Conservation (phyloP, 2,113 vertebrate genomes). For the Daubentonia madagascariensis region DNA sequence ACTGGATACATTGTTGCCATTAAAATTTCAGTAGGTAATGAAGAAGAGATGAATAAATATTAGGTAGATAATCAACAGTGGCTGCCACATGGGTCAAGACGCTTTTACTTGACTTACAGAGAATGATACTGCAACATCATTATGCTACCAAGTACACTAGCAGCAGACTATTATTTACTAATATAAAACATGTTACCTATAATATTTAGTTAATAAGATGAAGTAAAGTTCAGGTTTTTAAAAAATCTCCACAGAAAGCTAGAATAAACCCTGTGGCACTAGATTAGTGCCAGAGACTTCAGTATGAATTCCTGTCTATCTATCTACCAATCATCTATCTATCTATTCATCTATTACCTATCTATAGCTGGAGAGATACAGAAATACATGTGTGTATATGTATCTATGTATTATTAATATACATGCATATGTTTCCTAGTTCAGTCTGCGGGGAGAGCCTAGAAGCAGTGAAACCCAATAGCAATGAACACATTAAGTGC, state of each 20-base stretch:
- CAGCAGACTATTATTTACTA: not conserved
- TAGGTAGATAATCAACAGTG: not conserved
- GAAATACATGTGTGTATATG: not conserved
- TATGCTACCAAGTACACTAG: not conserved
- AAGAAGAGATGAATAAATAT: not conserved
- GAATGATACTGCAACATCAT: not conserved
- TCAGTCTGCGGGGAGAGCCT: not conserved
- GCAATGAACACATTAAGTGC: not conserved
- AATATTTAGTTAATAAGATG: not conserved
- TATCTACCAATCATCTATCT: not conserved
- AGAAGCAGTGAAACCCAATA: not conserved
- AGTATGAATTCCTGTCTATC: not conserved
- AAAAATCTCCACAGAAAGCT: not conserved
- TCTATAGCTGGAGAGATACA: not conserved
- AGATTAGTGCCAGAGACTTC: not conserved
- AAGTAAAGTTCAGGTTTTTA: not conserved
- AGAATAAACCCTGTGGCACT: not conserved
- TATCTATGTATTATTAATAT: not conserved
- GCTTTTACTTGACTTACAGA: not conserved
- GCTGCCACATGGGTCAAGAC: not conserved
- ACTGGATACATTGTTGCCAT: not conserved
- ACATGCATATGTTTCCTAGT: not conserved
- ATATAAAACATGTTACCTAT: not conserved
- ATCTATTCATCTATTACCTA: not conserved
- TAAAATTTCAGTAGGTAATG: not conserved